Base-by-base conservation (phyloP, 1,140 invertebrate species). In the Hermetia illucens region DNA sequence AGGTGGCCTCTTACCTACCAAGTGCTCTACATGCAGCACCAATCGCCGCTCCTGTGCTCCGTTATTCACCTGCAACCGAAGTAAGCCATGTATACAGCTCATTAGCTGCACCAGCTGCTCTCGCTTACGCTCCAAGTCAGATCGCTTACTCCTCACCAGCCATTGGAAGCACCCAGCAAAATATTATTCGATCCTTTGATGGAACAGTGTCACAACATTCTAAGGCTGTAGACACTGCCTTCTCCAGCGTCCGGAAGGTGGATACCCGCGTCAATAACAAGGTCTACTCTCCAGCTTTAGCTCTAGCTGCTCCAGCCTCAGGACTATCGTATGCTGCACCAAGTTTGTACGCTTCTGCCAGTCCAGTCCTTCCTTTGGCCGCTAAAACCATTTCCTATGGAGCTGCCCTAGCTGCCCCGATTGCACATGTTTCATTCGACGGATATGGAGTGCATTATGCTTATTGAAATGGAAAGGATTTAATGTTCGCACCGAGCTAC, bases 161-260 rank as follows among this genome's bases (percentile, higher is more conserved):
- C n/a, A n/a, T n/a, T n/a, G n/a, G n/a, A n/a, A n/a, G n/a, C n/a
- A n/a, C n/a, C n/a, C n/a, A n/a, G n/a, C n/a, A n/a, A n/a, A n/a
- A n/a, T n/a, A n/a, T n/a, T n/a, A n/a, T n/a, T n/a, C n/a, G n/a
- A n/a, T n/a, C n/a, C n/a, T n/a, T n/a, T n/a, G n/a, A n/a, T n/a
- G n/a, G n/a, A n/a, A n/a, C n/a, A n/a, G n/a, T n/a, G n/a, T n/a
- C n/a, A n/a, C n/a, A n/a, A n/a, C n/a, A n/a, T n/a, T n/a, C n/a
- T n/a, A n/a, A n/a, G n/a, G n/a, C n/a, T n/a, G n/a, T n/a, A n/a
- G n/a, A n/a, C n/a, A n/a, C n/a, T n/a, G n/a, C n/a, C n/a, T n/a
- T n/a, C n/a, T n/a, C 64, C 41, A 65, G 64, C 54, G 63, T 72
- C 36, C 58, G 69, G 44, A 65, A 72, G 64, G 64, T 64, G 55